Percentiles rank a stretch among this genome's conserved stretches.
Evolutionary conservation across 2,888 invertebrate species (phyloP).

Genomic region (Carpatolechia fugitivella): DNA sequence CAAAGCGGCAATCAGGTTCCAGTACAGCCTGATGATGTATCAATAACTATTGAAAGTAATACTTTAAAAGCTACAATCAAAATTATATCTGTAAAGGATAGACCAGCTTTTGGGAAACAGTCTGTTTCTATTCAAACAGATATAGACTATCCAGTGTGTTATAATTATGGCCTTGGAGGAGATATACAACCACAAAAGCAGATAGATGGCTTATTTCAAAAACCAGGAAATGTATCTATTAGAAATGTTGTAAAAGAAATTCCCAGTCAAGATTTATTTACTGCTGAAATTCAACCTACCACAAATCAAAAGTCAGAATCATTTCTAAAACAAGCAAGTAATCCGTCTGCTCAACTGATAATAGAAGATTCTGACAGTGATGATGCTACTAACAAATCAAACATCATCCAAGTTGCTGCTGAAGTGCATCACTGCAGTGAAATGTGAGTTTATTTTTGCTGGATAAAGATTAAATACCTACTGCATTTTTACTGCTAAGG

Average conservation of each 20-base stretch:
- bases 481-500: too few relatives aligned
- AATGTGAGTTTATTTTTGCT: conserved; percentile 41
- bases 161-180: neutral
- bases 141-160: conserved; percentile 20
- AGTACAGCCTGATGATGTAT: conserved; percentile 34
- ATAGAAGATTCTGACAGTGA: conserved; percentile 63
- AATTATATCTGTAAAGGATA: conserved; percentile 34
- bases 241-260: neutral
- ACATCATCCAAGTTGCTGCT: conserved; percentile 45
- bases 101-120: conserved; percentile 25
- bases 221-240: neutral
- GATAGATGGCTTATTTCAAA: neutral
- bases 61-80: conserved; percentile 43
- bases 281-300: conserved; percentile 16
- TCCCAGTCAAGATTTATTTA: conserved; percentile 37
- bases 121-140: conserved; percentile 52
- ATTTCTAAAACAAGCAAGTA: neutral
- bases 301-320: neutral
- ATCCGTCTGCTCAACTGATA: conserved; percentile 24
- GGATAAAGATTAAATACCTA: too few relatives aligned
- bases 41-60: conserved; percentile 47
- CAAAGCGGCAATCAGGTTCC: conserved; percentile 6
- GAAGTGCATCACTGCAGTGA: conserved; percentile 53
- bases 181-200: neutral
- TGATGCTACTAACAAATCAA: conserved; percentile 33